Base-by-base conservation (phyloP, 2,888 invertebrate genomes). In the Aphidoletes aphidimyza region DNA sequence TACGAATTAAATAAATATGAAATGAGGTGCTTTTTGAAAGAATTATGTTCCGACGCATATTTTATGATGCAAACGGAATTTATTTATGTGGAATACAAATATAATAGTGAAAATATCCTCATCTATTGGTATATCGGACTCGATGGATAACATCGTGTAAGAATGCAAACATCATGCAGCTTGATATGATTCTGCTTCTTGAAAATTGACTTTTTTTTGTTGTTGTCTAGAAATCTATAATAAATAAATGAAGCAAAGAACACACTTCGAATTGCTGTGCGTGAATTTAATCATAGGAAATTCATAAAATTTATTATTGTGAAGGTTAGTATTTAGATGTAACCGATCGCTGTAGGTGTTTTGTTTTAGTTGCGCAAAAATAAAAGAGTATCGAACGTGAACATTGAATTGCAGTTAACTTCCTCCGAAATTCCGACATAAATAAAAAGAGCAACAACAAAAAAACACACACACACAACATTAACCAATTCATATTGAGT, bases 51-150 rank as follows among this genome's bases (percentile, higher is more conserved):
- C 69, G 34, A 69, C 69, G 69, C 69, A 69, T 69, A 69, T 69
- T 69, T 69, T 69, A 69, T 69, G 69, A 69, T 54, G n/a, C 54
- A 54, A n/a, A 69, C 69, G 69, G 69, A 69, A 19, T 69, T 69
- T 69, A 69, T 69, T 69, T 69, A 69, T 69, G 69, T 30, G 69
- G 17, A 69, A 69, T 11, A 30, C 17, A 69, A 30, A 69, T 69
- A n/a, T n/a, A n/a, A n/a, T n/a, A n/a, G n/a, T n/a, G n/a, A n/a
- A n/a, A 69, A 30, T 14, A 30, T 69, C 69, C 30, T 30, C 14
- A 8, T 17, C 9, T 54, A 54, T 54, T 54, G 6, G 9, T 22
- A 54, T 54, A n/a, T n/a, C n/a, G n/a, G n/a, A n/a, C n/a, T n/a
- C n/a, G n/a, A n/a, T n/a, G n/a, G n/a, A n/a, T n/a, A n/a, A n/a